Percentiles rank a stretch among this genome's conserved stretches.
Conservation (phyloP, 2,888 invertebrate genomes). For the Drosophila phalerata region DNA sequence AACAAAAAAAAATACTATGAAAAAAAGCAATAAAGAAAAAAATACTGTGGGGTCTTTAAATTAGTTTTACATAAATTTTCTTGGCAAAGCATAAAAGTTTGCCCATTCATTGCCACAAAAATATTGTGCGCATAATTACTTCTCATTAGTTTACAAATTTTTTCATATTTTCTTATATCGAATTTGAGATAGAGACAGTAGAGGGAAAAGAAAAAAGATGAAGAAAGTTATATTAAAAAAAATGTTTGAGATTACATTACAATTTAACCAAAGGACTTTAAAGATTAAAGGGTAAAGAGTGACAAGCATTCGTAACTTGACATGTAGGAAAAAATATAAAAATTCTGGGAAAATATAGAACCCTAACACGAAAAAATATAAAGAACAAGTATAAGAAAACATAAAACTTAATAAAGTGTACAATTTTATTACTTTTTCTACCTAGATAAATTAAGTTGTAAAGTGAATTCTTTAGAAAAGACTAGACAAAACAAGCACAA, state of each 20-base stretch:
- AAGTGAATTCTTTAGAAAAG: too few species aligned
- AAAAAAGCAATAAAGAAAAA: constrained; percentile 8
- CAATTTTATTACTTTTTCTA: too few species aligned
- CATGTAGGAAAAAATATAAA: neutral
- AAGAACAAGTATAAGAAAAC: too few species aligned
- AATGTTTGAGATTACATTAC: neutral
- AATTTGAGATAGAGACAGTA: neutral
- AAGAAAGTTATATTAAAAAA: neutral
- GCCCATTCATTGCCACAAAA: constrained; percentile 36
- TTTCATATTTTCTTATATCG: constrained; percentile 8
- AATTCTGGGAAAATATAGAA: too few species aligned
- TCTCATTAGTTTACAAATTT: constrained; percentile 12
- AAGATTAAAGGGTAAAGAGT: neutral
- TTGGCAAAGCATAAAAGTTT: constrained; percentile 24
- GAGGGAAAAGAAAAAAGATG: neutral
- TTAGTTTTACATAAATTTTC: constrained; percentile 73
- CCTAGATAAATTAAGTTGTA: too few species aligned
- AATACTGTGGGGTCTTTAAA: constrained; percentile 52
- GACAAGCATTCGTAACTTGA: neutral
- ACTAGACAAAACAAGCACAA: too few species aligned
- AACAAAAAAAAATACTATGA: neutral
- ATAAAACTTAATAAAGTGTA: too few species aligned
- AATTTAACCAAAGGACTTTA: neutral
- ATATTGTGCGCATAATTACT: constrained; percentile 53
- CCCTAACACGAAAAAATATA: too few species aligned